Evolutionary conservation across 2,113 vertebrate species (phyloP).

Genomic region (Brachyistius frenatus): DNA sequence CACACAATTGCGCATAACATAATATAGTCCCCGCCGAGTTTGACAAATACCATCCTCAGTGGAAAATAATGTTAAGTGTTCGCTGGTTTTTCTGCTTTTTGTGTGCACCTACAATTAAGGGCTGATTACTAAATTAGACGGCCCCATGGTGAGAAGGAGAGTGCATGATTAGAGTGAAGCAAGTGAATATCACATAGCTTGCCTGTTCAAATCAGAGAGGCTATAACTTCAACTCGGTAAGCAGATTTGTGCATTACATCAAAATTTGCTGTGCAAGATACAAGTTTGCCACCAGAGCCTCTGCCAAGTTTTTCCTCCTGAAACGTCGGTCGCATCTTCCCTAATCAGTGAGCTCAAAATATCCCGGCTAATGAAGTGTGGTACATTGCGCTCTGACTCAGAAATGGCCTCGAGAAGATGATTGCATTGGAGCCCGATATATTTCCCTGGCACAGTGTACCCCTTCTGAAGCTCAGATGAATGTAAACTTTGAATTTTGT

Average conservation of each 20-base stretch:
- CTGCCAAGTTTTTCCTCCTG: conserved; percentile 56
- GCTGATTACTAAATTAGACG: conserved; percentile 43
- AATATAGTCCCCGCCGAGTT: conserved; percentile 36
- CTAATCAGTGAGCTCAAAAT: conserved; percentile 69
- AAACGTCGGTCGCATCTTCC: conserved; percentile 66
- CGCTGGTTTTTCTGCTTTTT: conserved; percentile 11
- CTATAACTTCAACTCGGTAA: conserved; percentile 50
- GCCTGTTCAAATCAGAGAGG: conserved; percentile 54
- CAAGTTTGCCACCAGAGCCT: conserved; percentile 40
- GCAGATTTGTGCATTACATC: conserved; percentile 24
- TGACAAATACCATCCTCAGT: conserved; percentile 30
- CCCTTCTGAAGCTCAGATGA: conserved; percentile 20
- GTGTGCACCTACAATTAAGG: conserved; percentile 30
- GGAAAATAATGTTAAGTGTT: conserved; percentile 5
- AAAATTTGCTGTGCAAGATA: conserved; percentile 56
- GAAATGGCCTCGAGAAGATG: conserved; percentile 63
- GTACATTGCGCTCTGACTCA: conserved; percentile 62
- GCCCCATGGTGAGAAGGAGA: conserved; percentile 22
- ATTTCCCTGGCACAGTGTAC: conserved; percentile 41
- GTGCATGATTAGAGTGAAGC: conserved; percentile 40
- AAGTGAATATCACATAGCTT: conserved; percentile 34
- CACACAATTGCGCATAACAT: conserved; percentile 22
- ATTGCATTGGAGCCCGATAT: conserved; percentile 64
- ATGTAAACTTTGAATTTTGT: conserved; percentile 56
- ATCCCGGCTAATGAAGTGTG: conserved; percentile 71